Evolutionary conservation across 2,113 vertebrate genomes (phyloP).

Genomic region (Nanorana parkeri): DNA sequence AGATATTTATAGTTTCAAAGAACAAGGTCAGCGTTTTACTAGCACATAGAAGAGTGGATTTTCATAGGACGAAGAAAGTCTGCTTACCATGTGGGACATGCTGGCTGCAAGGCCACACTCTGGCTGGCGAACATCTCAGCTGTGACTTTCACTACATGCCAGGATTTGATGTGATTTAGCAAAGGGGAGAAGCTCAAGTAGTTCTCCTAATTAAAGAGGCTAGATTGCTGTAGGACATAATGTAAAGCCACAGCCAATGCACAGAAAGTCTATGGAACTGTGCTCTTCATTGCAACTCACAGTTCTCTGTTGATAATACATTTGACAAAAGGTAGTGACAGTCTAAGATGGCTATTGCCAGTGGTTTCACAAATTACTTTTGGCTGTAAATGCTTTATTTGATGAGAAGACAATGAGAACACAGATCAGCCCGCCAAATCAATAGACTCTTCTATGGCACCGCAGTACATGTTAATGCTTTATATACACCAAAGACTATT

Average conservation of each 20-base stretch:
- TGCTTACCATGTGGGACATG: slow-evolving; percentile 37
- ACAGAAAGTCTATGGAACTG: not conserved
- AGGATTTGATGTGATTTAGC: slow-evolving; percentile 43
- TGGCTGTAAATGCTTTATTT: slow-evolving; percentile 39
- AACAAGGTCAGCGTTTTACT: slow-evolving; percentile 50
- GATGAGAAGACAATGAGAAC: slow-evolving; percentile 34
- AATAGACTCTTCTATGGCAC: slow-evolving; percentile 26
- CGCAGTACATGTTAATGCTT: slow-evolving; percentile 19
- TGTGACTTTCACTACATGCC: slow-evolving; percentile 37
- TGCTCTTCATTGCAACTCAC: not conserved
- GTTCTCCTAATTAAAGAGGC: slow-evolving; percentile 48
- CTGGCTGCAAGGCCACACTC: slow-evolving; percentile 26
- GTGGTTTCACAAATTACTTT: slow-evolving; percentile 1
- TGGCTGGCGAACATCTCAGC: slow-evolving; percentile 36
- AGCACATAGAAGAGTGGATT: slow-evolving; percentile 29
- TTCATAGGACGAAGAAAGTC: slow-evolving; percentile 20
- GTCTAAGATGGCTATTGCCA: not conserved
- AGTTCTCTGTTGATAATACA: not conserved
- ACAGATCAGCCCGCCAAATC: slow-evolving; percentile 23
- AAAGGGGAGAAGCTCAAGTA: slow-evolving; percentile 49
- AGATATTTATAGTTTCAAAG: slow-evolving; percentile 29
- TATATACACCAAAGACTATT: slow-evolving; percentile 37
- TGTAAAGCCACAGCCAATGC: slow-evolving; percentile 9
- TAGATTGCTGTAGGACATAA: slow-evolving; percentile 19
- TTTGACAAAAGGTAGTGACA: slow-evolving; percentile 1